These are phyloP conservation scores for Ceratitis capitata DNA, from an alignment of 1,140 invertebrate genomes.

Conservation along the genomic window DNA sequence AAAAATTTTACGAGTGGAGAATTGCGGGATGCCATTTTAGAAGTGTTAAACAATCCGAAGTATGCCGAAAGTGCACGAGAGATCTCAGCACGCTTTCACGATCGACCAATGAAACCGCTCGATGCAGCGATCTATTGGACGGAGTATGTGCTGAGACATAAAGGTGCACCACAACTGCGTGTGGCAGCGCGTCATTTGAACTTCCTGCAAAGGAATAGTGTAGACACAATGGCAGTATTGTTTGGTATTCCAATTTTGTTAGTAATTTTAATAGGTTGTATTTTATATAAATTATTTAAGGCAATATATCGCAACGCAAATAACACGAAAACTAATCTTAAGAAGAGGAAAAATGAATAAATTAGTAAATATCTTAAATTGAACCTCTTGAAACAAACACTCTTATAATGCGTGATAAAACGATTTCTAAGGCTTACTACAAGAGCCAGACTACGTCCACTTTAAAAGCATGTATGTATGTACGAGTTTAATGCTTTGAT, in stretches of 20 bases:
- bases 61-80: slow-evolving; percentile 47
- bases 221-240: slow-evolving; percentile 64
- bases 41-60: slow-evolving; percentile 46
- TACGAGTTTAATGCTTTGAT: too few species aligned
- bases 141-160: slow-evolving; percentile 72
- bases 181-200: slow-evolving; percentile 49
- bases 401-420: too few species aligned
- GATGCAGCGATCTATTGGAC: slow-evolving; percentile 77
- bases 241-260: slow-evolving; percentile 36
- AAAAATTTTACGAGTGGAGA: slow-evolving; percentile 54
- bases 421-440: too few species aligned
- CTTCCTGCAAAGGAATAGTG: slow-evolving; percentile 66
- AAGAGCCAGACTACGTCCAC: too few species aligned
- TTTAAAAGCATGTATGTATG: too few species aligned
- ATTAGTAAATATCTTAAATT: too few species aligned
- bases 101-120: slow-evolving; percentile 71
- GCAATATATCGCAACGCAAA: background rate
- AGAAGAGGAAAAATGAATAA: background rate
- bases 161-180: slow-evolving; percentile 58
- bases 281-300: background rate
- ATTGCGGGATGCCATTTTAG: slow-evolving; percentile 41
- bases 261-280: background rate
- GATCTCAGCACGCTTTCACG: slow-evolving; percentile 61
- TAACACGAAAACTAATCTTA: background rate
- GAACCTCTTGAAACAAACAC: too few species aligned